phyloP scores from a whole-genome alignment of 2,888 invertebrate genomes.

The Belgica antarctica region DNA sequence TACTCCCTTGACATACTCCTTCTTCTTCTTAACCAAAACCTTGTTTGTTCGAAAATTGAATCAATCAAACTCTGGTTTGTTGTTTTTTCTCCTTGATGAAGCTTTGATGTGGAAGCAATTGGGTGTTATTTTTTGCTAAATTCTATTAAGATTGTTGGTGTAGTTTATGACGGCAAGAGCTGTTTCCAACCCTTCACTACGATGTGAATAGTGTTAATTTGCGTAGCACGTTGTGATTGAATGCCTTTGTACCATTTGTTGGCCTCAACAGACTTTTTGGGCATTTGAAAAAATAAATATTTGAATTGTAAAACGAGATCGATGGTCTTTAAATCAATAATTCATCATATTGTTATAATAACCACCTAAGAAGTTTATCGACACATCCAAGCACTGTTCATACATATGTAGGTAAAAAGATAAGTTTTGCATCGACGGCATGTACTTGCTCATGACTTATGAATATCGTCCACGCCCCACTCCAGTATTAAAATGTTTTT shows the following conservation, averaged over 20 bases:
- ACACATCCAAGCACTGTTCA: too few species aligned
- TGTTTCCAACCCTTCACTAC: background rate
- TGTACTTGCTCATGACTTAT: too few species aligned
- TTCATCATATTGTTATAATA: background rate
- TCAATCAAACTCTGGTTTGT: too few species aligned
- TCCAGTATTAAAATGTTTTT: too few species aligned
- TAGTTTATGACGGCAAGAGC: constrained; percentile 1
- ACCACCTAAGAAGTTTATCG: too few species aligned
- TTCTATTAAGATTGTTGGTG: background rate
- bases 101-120: constrained; percentile 2
- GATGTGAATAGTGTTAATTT: constrained; percentile 33
- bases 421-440: too few species aligned
- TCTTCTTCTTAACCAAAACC: too few species aligned
- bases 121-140: background rate
- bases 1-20: too few species aligned
- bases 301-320: background rate
- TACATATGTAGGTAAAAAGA: too few species aligned
- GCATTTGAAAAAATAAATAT: background rate
- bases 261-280: background rate
- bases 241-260: background rate
- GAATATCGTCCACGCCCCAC: too few species aligned
- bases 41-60: background rate
- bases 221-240: background rate
- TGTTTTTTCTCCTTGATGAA: background rate
- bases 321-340: background rate